These are phyloP conservation scores for Carpatolechia fugitivella DNA, from an alignment of 2,888 invertebrate species.

Conservation along the genomic window DNA sequence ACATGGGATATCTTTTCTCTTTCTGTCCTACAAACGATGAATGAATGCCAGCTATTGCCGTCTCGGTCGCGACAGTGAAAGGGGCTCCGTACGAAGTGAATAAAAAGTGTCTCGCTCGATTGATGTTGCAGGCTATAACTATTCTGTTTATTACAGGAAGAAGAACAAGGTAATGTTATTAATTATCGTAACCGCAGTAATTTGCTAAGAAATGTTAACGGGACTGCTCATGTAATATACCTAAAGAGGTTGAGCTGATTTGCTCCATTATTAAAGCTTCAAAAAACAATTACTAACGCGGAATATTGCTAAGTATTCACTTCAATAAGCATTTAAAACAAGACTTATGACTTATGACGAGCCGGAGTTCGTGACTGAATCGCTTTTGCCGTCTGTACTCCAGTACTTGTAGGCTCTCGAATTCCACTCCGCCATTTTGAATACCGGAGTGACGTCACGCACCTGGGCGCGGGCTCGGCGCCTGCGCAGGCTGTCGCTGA, in stretches of 20 bases:
- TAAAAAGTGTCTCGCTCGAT: slow-evolving; percentile 18
- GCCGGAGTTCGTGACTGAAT: slow-evolving; percentile 10
- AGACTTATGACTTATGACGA: background rate
- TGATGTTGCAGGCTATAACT: background rate
- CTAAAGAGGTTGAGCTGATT: background rate
- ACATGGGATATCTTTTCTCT: slow-evolving; percentile 25
- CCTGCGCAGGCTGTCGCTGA: slow-evolving; percentile 53
- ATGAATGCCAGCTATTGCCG: slow-evolving; percentile 31
- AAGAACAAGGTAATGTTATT: background rate
- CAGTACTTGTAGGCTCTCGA: slow-evolving; percentile 62
- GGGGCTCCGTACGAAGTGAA: slow-evolving; percentile 41
- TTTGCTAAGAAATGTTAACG: background rate
- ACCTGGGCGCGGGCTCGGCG: slow-evolving; percentile 69
- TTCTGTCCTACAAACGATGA: slow-evolving; percentile 27
- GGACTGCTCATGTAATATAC: background rate
- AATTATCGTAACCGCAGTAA: background rate
- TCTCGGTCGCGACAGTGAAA: slow-evolving; percentile 42
- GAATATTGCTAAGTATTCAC: background rate
- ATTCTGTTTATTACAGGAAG: background rate
- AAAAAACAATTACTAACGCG: background rate
- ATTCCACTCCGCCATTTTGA: slow-evolving; percentile 77
- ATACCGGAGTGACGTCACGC: slow-evolving; percentile 74
- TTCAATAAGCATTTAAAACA: background rate
- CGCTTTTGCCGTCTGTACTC: slow-evolving; percentile 20
- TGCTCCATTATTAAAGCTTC: background rate